Evolutionary conservation across 2,888 invertebrate species (phyloP).

Genomic region (Liposcelis brunnea): DNA sequence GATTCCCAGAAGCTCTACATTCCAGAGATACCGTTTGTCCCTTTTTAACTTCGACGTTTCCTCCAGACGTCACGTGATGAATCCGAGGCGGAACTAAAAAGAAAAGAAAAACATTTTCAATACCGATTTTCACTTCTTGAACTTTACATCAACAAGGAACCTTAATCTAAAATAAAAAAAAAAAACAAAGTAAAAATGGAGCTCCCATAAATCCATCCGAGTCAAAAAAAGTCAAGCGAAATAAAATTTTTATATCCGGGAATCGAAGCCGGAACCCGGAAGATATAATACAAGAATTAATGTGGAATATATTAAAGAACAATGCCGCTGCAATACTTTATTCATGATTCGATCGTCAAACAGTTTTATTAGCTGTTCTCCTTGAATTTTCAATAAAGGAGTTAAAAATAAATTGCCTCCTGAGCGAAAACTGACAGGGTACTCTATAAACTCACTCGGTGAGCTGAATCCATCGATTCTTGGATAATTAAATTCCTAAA

Average conservation of each 20-base stretch:
- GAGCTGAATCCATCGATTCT: background rate
- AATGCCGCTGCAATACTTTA: too few species aligned
- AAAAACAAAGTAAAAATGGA: too few species aligned
- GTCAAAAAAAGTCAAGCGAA: too few species aligned
- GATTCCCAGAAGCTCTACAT: conserved; percentile 4
- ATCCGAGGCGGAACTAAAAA: conserved; percentile 44
- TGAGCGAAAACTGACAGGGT: conserved; percentile 3
- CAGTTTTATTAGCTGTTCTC: conserved; percentile 8
- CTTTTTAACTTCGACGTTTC: conserved; percentile 39
- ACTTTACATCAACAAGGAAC: too few species aligned
- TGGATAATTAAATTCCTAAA: conserved; percentile 7
- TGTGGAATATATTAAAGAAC: too few species aligned
- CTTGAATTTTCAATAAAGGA: conserved; percentile 8
- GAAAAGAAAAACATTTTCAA: conserved; percentile 11
- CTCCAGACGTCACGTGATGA: conserved; percentile 41
- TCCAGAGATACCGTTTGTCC: conserved; percentile 6
- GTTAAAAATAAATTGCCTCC: conserved; percentile 8
- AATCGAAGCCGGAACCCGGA: too few species aligned
- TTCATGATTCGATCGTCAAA: background rate
- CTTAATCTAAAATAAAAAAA: too few species aligned
- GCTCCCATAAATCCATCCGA: too few species aligned
- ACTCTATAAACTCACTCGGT: background rate
- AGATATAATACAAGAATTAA: too few species aligned
- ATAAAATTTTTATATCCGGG: too few species aligned
- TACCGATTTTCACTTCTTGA: background rate